These are phyloP conservation scores for Misgurnus anguillicaudatus DNA, from an alignment of 2,113 vertebrate genomes.

Conservation along the genomic window DNA sequence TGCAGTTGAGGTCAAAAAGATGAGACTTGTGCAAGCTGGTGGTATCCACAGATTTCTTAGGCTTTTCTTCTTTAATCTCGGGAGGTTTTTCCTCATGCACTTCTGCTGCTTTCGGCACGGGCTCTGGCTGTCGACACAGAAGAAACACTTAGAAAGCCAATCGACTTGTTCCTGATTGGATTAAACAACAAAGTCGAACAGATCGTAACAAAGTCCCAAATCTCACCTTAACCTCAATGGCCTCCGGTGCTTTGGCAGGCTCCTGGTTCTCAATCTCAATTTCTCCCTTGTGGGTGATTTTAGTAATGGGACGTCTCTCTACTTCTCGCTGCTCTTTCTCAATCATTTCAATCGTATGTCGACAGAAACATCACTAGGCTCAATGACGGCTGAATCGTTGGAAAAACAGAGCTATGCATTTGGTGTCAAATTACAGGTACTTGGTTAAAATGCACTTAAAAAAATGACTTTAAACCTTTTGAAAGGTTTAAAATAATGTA, in stretches of 20 bases:
- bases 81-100: slow-evolving; percentile 78
- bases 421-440: neutral
- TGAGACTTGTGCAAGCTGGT: slow-evolving; percentile 94
- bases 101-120: slow-evolving; percentile 75
- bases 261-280: slow-evolving; percentile 98
- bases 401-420: neutral
- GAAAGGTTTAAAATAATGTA: no score
- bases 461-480: no score
- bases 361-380: slow-evolving; percentile 20
- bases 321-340: slow-evolving; percentile 96
- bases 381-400: neutral
- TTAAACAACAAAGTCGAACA: neutral
- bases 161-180: neutral
- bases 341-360: slow-evolving; percentile 98
- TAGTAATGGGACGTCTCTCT: slow-evolving; percentile 94
- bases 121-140: slow-evolving; percentile 68
- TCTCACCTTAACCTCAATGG: slow-evolving; percentile 81
- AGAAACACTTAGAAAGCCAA: neutral
- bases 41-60: slow-evolving; percentile 80
- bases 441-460: no score
- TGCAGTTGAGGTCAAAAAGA: slow-evolving; percentile 96
- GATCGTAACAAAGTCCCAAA: neutral
- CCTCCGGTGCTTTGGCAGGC: slow-evolving; percentile 86
- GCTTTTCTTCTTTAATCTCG: slow-evolving; percentile 74
- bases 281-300: slow-evolving; percentile 99